Conservation (phyloP, 2,113 vertebrate genomes). For the Catharus bicknelli region DNA sequence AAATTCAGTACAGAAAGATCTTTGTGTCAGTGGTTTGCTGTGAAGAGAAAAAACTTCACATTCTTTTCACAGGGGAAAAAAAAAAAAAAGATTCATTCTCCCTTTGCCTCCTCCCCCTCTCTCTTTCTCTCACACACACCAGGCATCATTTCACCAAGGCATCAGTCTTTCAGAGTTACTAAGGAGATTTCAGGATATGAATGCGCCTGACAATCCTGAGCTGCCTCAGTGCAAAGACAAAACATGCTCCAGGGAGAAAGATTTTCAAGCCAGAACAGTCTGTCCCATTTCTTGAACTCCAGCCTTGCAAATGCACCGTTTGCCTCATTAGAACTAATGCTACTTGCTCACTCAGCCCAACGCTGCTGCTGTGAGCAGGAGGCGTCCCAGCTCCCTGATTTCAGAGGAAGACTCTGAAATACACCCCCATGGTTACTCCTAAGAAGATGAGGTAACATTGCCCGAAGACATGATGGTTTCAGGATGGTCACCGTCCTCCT, state of each 20-base stretch:
- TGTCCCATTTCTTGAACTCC: slow-evolving; percentile 61
- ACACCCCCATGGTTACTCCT: slow-evolving; percentile 42
- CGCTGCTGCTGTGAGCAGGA: slow-evolving; percentile 3
- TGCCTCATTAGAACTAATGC: slow-evolving; percentile 65
- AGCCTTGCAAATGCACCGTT: slow-evolving; percentile 66
- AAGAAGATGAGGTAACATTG: slow-evolving; percentile 89
- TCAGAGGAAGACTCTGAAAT: slow-evolving; percentile 36
- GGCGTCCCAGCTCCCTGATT: background rate
- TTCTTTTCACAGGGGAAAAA: slow-evolving; percentile 16
- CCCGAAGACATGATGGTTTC: slow-evolving; percentile 89
- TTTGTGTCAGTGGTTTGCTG: slow-evolving; percentile 59
- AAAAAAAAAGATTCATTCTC: slow-evolving; percentile 6
- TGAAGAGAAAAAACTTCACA: slow-evolving; percentile 66
- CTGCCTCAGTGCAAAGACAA: slow-evolving; percentile 77
- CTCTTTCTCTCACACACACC: slow-evolving; percentile 45
- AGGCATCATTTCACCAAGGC: slow-evolving; percentile 54
- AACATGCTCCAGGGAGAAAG: slow-evolving; percentile 67
- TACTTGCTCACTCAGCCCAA: slow-evolving; percentile 42
- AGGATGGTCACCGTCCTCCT: slow-evolving; percentile 87
- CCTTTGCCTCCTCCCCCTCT: slow-evolving; percentile 29
- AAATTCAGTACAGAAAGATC: slow-evolving; percentile 38
- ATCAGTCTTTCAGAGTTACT: slow-evolving; percentile 69
- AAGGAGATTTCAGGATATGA: slow-evolving; percentile 55
- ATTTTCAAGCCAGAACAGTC: slow-evolving; percentile 57
- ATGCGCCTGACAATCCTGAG: slow-evolving; percentile 69